Evolutionary conservation across 2,888 invertebrate genomes (phyloP).

Genomic region (Palloptera scutellata): DNA sequence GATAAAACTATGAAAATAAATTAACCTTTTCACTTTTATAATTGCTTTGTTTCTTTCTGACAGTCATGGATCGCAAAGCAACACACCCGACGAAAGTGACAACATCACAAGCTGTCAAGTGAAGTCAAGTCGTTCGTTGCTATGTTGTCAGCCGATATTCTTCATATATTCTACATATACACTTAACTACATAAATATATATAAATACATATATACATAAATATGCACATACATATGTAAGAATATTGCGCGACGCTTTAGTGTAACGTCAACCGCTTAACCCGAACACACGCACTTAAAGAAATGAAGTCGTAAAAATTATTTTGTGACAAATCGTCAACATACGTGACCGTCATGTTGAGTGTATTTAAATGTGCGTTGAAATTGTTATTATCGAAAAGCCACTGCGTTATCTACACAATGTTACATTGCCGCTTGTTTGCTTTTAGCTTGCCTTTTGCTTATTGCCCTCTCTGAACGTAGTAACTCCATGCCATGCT

Average conservation of each 20-base stretch:
- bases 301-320: slow-evolving; percentile 63
- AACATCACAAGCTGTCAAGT: slow-evolving; percentile 33
- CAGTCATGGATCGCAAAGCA: not conserved
- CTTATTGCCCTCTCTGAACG: not conserved
- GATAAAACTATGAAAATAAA: slow-evolving; percentile 24
- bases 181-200: slow-evolving; percentile 44
- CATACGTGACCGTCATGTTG: slow-evolving; percentile 60
- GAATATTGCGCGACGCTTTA: not conserved
- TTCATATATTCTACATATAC: slow-evolving; percentile 41
- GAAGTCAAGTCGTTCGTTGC: not conserved
- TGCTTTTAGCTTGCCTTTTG: not conserved
- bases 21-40: slow-evolving; percentile 9
- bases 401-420: slow-evolving; percentile 13
- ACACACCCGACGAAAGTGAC: slow-evolving; percentile 30
- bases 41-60: not conserved
- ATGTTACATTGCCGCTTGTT: not conserved
- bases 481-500: not conserved
- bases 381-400: slow-evolving; percentile 53
- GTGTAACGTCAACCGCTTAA: slow-evolving; percentile 23
- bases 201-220: slow-evolving; percentile 12
- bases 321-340: slow-evolving; percentile 64
- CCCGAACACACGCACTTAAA: slow-evolving; percentile 39
- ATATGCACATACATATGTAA: not conserved
- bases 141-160: not conserved
- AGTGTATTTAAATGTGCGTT: slow-evolving; percentile 41